Percentiles rank a stretch among this genome's conserved stretches.
phyloP scores from a whole-genome alignment of 2,888 invertebrate genomes.

The Cephus spinipes region DNA sequence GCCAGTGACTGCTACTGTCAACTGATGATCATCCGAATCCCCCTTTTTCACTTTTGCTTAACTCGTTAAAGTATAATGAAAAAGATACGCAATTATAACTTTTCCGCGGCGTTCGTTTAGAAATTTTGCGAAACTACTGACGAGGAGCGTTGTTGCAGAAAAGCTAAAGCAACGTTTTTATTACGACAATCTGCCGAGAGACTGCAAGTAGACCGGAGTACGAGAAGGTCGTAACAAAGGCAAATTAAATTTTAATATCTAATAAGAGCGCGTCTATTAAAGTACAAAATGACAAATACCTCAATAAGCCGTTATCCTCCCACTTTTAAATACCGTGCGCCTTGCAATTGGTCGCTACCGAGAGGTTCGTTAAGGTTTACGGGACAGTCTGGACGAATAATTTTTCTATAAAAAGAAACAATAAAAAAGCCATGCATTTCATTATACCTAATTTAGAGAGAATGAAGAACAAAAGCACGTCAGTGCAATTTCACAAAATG shows the following conservation, averaged over 20 bases:
- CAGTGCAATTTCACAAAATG: not conserved
- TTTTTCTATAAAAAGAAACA: not conserved
- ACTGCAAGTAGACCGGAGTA: not conserved
- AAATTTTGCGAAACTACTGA: not conserved
- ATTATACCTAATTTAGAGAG: not conserved
- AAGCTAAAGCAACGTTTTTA: slow-evolving; percentile 1
- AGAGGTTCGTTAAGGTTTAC: not conserved
- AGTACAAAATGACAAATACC: slow-evolving; percentile 28
- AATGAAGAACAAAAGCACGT: not conserved
- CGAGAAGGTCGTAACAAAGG: slow-evolving; percentile 9
- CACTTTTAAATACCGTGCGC: not conserved
- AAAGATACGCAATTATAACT: not conserved
- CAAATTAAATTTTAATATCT: slow-evolving; percentile 30
- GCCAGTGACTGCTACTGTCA: not conserved
- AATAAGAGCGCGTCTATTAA: slow-evolving; percentile 28
- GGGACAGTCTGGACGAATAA: not conserved
- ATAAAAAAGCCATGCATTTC: not conserved
- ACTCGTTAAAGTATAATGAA: not conserved
- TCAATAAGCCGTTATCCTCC: slow-evolving; percentile 26
- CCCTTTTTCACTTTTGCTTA: not conserved
- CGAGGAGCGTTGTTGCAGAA: not conserved
- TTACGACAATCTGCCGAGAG: not conserved
- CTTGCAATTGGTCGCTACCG: not conserved
- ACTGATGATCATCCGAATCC: not conserved
- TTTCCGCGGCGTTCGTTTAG: not conserved